Evolutionary conservation across 2,113 vertebrate genomes (phyloP), one percentile per base, ranked within the genome.

Genomic region (Cheilinus undulatus): DNA sequence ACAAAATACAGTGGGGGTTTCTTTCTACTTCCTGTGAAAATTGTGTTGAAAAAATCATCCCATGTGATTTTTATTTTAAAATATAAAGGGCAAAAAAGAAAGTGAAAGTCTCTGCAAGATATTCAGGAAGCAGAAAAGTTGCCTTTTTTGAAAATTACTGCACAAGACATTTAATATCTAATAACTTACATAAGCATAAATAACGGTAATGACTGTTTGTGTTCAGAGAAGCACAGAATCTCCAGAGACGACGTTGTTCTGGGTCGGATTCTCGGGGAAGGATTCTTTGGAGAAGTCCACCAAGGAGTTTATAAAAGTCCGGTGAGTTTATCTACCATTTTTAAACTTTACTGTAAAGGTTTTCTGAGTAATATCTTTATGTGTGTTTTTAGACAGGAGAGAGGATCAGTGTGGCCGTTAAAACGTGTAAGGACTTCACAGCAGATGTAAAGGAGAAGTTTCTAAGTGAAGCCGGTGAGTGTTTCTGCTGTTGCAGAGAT

Each of bases 271-370:
- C 92, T 99, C 0, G 97, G 97, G 0, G 97, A 98, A 88, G 97
- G 97, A 24, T 98, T 97, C 81, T 98, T 99, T 0, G 97, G 97
- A 30, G 96, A 98, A 76, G 97, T 99, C 59, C 95, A 97, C 0
- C 94, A 96, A 17, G 97, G 97, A 19, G 78, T 95, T 68, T 99
- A 96, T 81, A 97, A 93, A 43, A 95, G 92, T 64, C 92, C 91
- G 0, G 97, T 96, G 86, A 94, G 96, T 91, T 73, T 17, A 0
- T 66, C 14, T 17, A 6, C 19, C 8, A 24, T 22, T 7, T 6
- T 7, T n/a, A 46, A 19, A 13, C 34, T 36, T 48, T 40, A 45
- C 19, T 28, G 15, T n/a, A n/a, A 36, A 12, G 17, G 5, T 17
- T 6, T 1, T 14, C 17, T 17, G 34, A 7, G 7, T 1, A n/a